A percentile compares a stretch with the other conserved stretches of the same genome.
Evolutionary conservation across 2,888 invertebrate species (phyloP).

Genomic region (Augochlorella aurata): DNA sequence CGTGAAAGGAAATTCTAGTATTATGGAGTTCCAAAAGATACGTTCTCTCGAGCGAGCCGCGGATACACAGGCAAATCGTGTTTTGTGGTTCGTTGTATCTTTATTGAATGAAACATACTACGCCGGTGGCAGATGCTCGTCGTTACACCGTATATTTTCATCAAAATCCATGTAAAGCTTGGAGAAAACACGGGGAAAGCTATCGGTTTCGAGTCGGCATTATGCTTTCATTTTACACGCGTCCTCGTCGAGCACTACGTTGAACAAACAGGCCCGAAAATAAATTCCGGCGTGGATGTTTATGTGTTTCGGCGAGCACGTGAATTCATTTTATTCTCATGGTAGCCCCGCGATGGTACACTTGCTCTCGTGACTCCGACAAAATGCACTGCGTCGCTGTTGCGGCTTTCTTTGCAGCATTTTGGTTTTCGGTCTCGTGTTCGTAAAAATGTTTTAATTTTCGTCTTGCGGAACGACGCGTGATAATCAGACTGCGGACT

Average conservation of each 20-base stretch:
- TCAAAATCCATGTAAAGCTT: slow-evolving; percentile 9
- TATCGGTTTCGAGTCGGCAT: neutral
- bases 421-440: too few species aligned
- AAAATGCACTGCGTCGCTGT: too few species aligned
- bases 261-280: neutral
- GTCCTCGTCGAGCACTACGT: neutral
- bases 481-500: too few species aligned
- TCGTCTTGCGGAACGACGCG: too few species aligned
- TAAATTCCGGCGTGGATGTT: neutral
- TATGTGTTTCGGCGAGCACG: neutral
- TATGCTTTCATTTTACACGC: neutral
- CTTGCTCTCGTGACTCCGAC: too few species aligned
- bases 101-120: slow-evolving; percentile 24
- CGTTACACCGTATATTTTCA: neutral
- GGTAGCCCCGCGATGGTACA: neutral
- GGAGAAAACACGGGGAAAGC: neutral
- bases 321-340: neutral
- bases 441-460: too few species aligned
- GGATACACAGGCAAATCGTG: slow-evolving; percentile 20
- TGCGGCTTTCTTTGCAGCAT: too few species aligned
- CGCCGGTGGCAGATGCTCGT: neutral
- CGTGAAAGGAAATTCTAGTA: slow-evolving; percentile 21
- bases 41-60: neutral
- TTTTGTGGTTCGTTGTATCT: slow-evolving; percentile 23
- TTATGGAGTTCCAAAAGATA: slow-evolving; percentile 12